A percentile compares a stretch with the other conserved stretches of the same genome.
These are phyloP conservation scores for Bombyx mandarina DNA, from an alignment of 1,140 invertebrate species.

Conservation along the genomic window DNA sequence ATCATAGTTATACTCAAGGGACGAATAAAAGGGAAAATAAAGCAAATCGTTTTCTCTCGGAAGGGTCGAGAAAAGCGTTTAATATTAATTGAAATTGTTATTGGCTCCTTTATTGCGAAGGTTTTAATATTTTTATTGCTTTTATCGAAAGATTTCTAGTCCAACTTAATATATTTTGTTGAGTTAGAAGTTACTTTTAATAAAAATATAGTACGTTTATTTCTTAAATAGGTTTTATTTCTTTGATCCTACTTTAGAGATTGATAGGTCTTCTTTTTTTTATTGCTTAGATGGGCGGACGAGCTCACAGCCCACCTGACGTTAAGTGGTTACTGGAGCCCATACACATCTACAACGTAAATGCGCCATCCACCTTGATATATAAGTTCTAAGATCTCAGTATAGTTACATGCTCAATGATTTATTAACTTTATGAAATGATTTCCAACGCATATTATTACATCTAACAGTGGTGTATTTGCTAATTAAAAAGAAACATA, in stretches of 20 bases:
- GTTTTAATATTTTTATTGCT: constrained; percentile 57
- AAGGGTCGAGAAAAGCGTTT: constrained; percentile 67
- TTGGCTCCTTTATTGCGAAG: constrained; percentile 42
- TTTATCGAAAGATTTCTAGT: constrained; percentile 44
- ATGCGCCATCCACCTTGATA: too few species aligned
- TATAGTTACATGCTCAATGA: too few species aligned
- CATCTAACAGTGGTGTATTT: background rate
- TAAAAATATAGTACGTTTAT: background rate
- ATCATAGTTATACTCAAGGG: constrained; percentile 61
- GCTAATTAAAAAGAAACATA: too few species aligned
- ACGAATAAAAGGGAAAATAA: constrained; percentile 63
- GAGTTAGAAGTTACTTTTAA: background rate
- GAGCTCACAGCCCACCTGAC: too few species aligned
- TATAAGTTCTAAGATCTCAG: too few species aligned
- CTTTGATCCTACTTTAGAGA: background rate
- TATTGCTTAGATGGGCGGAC: too few species aligned
- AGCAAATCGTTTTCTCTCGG: constrained; percentile 45
- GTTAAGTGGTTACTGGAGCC: too few species aligned
- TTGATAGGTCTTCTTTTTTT: background rate
- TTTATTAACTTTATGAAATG: too few species aligned
- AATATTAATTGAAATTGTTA: constrained; percentile 69
- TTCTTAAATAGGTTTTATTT: background rate
- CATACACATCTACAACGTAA: too few species aligned
- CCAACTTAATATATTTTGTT: background rate
- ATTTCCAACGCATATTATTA: too few species aligned